Base-by-base conservation (phyloP, 2,113 vertebrate genomes). In the Oceanites oceanicus region DNA sequence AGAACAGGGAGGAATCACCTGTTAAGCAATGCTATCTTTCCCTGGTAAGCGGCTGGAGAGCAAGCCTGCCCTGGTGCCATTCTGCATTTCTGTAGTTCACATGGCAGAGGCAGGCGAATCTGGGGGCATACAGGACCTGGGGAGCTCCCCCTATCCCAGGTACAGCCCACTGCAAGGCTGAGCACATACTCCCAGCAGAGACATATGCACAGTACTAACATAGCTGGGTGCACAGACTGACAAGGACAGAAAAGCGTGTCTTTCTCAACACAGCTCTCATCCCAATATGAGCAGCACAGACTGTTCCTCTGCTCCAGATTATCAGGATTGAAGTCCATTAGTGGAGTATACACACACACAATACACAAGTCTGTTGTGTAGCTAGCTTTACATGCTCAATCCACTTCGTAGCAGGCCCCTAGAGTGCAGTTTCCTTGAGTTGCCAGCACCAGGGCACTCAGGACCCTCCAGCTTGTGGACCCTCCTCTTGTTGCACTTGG, bases 221-320 rank as follows among this genome's bases (percentile, higher is more conserved):
- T 5, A 17, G 7, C 34, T 22, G 6, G 19, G 6, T 32, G 45
- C 45, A 38, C 15, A 73, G 73, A 36, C 12, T 2, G 6, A 34
- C 29, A 40, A 30, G 4, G 38, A 32, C 19, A 66, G 50, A 42
- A 86, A 74, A 53, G 3, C 0, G 1, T 25, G n/a, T n/a, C 16
- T 77, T 56, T 44, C 58, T 40, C 20, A 6, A 4, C n/a, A 62
- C 32, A 75, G 42, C 23, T 90, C 13, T 78, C 61, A 67, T 53
- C 36, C 44, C 45, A 62, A 6, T 3, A 20, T 0, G 3, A 50
- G 10, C 30, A 50, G 27, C 61, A 42, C 0, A 4, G 45, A 13
- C 14, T 34, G 8, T 40, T 79, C 34, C 20, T 45, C 42, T 26
- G 18, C 13, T 74, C 15, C 29, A 14, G 9, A 4, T 72, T 77